A percentile compares a stretch with the other conserved stretches of the same genome.
These are phyloP conservation scores for Plagodis dolabraria DNA, from an alignment of 2,888 invertebrate species.

Conservation along the genomic window DNA sequence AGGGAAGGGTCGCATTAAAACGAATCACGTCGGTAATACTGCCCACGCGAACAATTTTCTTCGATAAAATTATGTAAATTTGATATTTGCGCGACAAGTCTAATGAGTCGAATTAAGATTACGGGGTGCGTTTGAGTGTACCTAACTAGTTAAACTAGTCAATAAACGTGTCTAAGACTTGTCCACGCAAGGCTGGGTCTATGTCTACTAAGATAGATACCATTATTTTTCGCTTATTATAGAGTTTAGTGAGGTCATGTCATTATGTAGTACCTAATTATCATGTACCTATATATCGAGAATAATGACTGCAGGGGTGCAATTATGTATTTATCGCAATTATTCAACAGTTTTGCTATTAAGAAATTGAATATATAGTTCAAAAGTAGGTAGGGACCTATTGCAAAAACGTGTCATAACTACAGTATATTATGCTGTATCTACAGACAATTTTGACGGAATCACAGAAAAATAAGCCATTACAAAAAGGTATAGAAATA, in stretches of 20 bases:
- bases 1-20: constrained; percentile 69
- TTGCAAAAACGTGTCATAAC: neutral
- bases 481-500: no score
- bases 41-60: constrained; percentile 77
- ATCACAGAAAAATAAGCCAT: no score
- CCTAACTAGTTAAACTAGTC: constrained; percentile 66
- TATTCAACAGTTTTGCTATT: constrained; percentile 12
- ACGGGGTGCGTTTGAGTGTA: constrained; percentile 55
- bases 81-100: constrained; percentile 68
- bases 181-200: constrained; percentile 54
- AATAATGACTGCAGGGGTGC: constrained; percentile 17
- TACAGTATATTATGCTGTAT: neutral
- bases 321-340: constrained; percentile 26
- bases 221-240: constrained; percentile 25
- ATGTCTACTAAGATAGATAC: constrained; percentile 1
- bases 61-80: constrained; percentile 79
- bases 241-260: constrained; percentile 17
- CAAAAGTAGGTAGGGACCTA: neutral
- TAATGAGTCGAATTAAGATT: constrained; percentile 80
- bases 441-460: neutral
- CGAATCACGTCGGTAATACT: constrained; percentile 60
- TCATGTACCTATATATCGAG: constrained; percentile 16
- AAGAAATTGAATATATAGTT: constrained; percentile 9
- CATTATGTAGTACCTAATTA: constrained; percentile 15
- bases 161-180: constrained; percentile 66